Evolutionary conservation across 2,888 invertebrate genomes (phyloP).

Genomic region (Drepanosiphum platanoidis): DNA sequence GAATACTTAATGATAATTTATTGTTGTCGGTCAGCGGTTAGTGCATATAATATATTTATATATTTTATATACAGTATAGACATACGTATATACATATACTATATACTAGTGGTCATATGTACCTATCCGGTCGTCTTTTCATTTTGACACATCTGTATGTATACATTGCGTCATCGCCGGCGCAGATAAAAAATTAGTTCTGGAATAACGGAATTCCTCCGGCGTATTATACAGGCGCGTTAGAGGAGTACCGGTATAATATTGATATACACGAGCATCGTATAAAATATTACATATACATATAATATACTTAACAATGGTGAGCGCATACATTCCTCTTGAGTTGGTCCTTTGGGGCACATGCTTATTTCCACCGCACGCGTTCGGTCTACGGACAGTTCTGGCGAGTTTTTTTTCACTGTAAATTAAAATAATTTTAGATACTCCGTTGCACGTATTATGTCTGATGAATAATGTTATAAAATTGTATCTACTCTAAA

Average conservation of each 20-base stretch:
- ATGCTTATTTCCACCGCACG: too few relatives aligned
- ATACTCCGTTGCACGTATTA: not conserved
- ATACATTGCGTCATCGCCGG: slow-evolving; percentile 3
- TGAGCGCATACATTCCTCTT: not conserved
- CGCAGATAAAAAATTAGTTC: slow-evolving; percentile 35
- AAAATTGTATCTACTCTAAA: not conserved
- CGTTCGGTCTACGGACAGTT: not conserved
- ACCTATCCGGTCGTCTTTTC: slow-evolving; percentile 2
- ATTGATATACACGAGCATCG: not conserved
- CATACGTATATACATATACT: not conserved
- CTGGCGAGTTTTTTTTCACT: not conserved
- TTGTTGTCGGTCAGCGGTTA: slow-evolving; percentile 49
- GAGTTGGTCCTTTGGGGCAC: not conserved
- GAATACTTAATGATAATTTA: slow-evolving; percentile 60
- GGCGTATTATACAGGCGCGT: not conserved
- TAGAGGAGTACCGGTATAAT: not conserved
- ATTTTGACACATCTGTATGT: not conserved
- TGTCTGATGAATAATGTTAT: not conserved
- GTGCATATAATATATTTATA: not conserved
- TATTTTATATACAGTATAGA: not conserved
- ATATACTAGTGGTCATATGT: not conserved
- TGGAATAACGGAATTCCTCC: slow-evolving; percentile 38
- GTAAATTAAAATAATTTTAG: not conserved
- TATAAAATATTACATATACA: not conserved
- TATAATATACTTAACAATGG: not conserved